These are phyloP conservation scores for Brachionus manjavacas DNA, from an alignment of 1,140 invertebrate genomes.

Conservation along the genomic window DNA sequence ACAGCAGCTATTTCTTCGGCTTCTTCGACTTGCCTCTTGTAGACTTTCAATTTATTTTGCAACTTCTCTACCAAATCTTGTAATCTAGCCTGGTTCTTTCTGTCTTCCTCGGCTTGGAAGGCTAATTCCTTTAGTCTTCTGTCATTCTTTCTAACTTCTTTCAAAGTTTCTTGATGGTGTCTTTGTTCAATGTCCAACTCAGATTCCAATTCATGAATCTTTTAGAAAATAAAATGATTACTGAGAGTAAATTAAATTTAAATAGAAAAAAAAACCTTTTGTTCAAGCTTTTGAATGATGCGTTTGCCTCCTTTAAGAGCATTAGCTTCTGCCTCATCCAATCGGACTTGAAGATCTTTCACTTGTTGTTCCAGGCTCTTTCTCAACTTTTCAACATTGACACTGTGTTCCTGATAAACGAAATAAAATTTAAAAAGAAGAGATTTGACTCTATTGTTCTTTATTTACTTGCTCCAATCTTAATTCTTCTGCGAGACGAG, in stretches of 20 bases:
- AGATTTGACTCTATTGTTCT: no score
- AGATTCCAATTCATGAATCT: constrained; percentile 75
- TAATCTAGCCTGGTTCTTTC: constrained; percentile 94
- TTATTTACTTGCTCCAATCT: constrained; percentile 85
- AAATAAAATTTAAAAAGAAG: no score
- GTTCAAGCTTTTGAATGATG: constrained; percentile 62
- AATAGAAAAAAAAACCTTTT: constrained; percentile 46
- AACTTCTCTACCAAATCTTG: constrained; percentile 97
- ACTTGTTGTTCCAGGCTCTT: constrained; percentile 93
- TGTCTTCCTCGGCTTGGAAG: constrained; percentile 92
- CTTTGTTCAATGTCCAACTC: constrained; percentile 96
- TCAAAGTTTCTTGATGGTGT: constrained; percentile 73
- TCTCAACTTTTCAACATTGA: constrained; percentile 93
- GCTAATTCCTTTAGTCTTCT: constrained; percentile 65
- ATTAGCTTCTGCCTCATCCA: constrained; percentile 91
- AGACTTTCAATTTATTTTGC: constrained; percentile 97
- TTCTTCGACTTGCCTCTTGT: constrained; percentile 98
- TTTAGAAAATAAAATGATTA: neutral
- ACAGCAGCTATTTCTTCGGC: constrained; percentile 96
- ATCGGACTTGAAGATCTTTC: constrained; percentile 91
- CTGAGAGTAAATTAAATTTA: no score
- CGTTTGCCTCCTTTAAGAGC: constrained; percentile 96
- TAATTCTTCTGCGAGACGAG: constrained; percentile 91
- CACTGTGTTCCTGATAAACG: constrained; percentile 78
- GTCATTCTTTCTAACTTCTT: constrained; percentile 73